Evolutionary conservation across 64 coral and sea anemone species (phyloP), one percentile per base, ranked within the genome.

Genomic region (Montipora efflorescens): DNA sequence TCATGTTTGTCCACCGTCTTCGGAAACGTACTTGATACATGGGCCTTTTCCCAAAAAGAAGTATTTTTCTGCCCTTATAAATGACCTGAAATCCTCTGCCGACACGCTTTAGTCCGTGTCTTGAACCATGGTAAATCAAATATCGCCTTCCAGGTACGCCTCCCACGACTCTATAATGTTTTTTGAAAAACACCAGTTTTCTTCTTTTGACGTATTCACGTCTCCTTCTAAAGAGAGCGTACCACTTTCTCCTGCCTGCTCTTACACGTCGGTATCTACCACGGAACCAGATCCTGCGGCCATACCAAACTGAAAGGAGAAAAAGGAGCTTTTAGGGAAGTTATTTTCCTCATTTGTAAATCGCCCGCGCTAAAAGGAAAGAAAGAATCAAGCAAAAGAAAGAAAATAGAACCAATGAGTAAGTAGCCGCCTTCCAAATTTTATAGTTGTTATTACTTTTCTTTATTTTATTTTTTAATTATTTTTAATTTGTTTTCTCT

Each of bases 241-340:
- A 21, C 82, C 82, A 86, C 22, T 4, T 10, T 72, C 66, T 86
- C 47, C 66, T 71, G 12, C 82, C 64, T 86, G 47, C 19, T 49
- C 82, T 69, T 44, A 86, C 64, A 10, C 82, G 82, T 86, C 82
- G 64, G 15, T 0, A 46, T 70, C 67, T 71, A 86, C 82, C 44
- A 47, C 62, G 82, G 82, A 86, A 86, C 15, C 12, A 0, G 4
- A 86, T 11, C 49, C 82, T 70, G 15, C 82, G 82, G 47, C 18
- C 45, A 51, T 28, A 13, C 82, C 82, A 86, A 48, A 14, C 82
- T 86, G 55, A 82, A 44, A n/a, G 52, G 8, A 19, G 20, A 53
- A 22, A 2, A 52, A 7, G 76, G 36, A 36, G 36, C 36, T 16
- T 28, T 51, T 14, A 49, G 45, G 21, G 2, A 80, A n/a, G 14